These are phyloP conservation scores for Alosa alosa DNA, from an alignment of 2,113 vertebrate species.

Conservation along the genomic window DNA sequence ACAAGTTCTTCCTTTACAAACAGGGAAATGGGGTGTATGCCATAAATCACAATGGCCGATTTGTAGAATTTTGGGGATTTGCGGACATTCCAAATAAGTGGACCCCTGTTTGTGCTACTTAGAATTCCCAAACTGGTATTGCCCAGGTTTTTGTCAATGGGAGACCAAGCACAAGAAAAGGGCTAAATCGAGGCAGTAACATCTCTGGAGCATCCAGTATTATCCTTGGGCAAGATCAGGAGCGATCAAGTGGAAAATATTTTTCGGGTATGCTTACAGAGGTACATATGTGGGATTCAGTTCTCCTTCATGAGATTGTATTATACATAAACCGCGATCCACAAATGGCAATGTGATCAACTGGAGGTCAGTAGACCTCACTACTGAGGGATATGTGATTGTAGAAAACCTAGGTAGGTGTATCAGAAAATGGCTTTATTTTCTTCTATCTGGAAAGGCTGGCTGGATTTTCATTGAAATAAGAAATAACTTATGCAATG, in stretches of 20 bases:
- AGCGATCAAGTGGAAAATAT: slow-evolving; percentile 3
- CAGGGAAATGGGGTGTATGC: background rate
- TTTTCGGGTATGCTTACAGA: too few relatives aligned
- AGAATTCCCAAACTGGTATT: slow-evolving; percentile 38
- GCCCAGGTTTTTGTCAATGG: slow-evolving; percentile 55
- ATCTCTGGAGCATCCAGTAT: background rate
- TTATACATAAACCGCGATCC: too few relatives aligned
- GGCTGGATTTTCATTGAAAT: too few relatives aligned
- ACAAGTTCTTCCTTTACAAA: slow-evolving; percentile 46
- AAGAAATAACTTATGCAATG: too few relatives aligned
- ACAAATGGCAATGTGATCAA: too few relatives aligned
- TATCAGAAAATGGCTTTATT: background rate
- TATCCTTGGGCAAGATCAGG: slow-evolving; percentile 52
- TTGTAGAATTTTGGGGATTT: background rate
- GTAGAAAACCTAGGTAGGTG: background rate
- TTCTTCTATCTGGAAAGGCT: too few relatives aligned
- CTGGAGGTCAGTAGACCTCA: too few relatives aligned
- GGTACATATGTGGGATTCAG: slow-evolving; percentile 34
- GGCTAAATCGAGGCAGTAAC: slow-evolving; percentile 7
- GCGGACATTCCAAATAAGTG: slow-evolving; percentile 36
- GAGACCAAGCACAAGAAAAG: slow-evolving; percentile 40
- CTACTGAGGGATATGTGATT: too few relatives aligned
- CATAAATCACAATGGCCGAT: background rate
- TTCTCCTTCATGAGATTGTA: too few relatives aligned
- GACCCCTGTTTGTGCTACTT: slow-evolving; percentile 52